Evolutionary conservation across 2,113 vertebrate species (phyloP).

Genomic region (Antigone vipio): DNA sequence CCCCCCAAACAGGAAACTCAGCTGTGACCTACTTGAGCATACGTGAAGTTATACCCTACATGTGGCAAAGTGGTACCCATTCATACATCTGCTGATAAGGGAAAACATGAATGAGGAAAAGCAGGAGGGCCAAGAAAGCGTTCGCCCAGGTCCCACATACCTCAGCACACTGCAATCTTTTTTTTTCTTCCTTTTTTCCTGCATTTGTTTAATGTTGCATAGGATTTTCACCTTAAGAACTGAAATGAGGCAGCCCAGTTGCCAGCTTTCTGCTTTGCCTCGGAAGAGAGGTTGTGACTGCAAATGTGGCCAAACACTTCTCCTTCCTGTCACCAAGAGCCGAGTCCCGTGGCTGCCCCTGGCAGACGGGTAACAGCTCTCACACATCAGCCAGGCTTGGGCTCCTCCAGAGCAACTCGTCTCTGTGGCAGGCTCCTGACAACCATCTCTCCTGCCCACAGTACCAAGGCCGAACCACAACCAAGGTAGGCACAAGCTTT

Average conservation of each 20-base stretch:
- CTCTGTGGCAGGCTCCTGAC: background rate
- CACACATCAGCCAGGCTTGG: rapidly evolving
- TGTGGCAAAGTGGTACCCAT: background rate
- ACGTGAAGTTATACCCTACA: background rate
- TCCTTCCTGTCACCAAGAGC: background rate
- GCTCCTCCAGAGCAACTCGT: background rate
- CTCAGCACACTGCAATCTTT: background rate
- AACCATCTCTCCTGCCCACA: background rate
- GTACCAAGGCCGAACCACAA: background rate
- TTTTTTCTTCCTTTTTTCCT: background rate
- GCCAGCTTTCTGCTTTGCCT: background rate
- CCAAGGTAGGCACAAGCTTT: background rate
- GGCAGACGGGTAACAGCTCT: background rate
- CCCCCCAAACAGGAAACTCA: constrained; percentile 9
- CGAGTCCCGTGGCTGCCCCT: rapidly evolving
- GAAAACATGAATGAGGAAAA: background rate
- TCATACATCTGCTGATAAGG: background rate
- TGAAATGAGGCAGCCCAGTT: background rate
- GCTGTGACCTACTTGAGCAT: background rate
- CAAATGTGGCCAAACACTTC: background rate
- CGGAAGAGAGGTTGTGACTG: background rate
- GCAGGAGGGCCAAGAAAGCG: background rate
- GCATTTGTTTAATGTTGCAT: background rate
- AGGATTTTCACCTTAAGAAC: background rate
- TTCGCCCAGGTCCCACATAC: background rate